Evolutionary conservation across 2,888 invertebrate genomes (phyloP), one percentile per base, ranked within the genome.

Genomic region (Glaucopsyche alexis): DNA sequence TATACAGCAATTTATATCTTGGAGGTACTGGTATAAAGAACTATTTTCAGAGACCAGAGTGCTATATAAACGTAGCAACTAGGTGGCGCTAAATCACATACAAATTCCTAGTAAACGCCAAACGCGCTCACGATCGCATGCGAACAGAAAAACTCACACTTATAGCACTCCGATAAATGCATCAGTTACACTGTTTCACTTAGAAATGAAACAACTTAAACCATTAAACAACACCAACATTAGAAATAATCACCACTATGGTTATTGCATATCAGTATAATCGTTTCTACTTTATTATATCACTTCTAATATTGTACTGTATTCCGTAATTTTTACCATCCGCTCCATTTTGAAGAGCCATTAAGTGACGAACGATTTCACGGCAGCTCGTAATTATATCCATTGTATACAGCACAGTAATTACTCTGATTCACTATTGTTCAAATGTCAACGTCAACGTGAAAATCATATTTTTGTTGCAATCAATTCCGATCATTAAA

Each of bases 381-480:
- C 85, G 85, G 85, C 85, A 78, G 78, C 82, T 79, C 81, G 83
- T 88, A 91, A 91, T 91, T 91, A 90, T 89, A 84, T 84, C 84
- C 85, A 90, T 91, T 90, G 91, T 90, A 87, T 14, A 49, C 84
- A 82, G 83, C 82, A 29, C 29, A 29, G 81, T 86, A 90, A 90
- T 90, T 90, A 90, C 87, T 78, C 85, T 88, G 89, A 89, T 90
- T 91, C 87, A 86, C 86, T 82, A 91, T 91, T 91, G 91, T 91
- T 91, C 90, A 88, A 87, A 88, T 84, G 83, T 86, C 83, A 82
- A 81, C 84, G 78, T 75, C 77, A 77, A 81, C 79, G 78, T 76
- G 76, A 77, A 77, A 79, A 76, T 78, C 78, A 77, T 78, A 79
- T 79, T 78, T 80, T 80, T 80, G 79, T 66, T 67, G 72, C 72